Evolutionary conservation across 2,113 vertebrate genomes (phyloP).

Genomic region (Raja brachyura): DNA sequence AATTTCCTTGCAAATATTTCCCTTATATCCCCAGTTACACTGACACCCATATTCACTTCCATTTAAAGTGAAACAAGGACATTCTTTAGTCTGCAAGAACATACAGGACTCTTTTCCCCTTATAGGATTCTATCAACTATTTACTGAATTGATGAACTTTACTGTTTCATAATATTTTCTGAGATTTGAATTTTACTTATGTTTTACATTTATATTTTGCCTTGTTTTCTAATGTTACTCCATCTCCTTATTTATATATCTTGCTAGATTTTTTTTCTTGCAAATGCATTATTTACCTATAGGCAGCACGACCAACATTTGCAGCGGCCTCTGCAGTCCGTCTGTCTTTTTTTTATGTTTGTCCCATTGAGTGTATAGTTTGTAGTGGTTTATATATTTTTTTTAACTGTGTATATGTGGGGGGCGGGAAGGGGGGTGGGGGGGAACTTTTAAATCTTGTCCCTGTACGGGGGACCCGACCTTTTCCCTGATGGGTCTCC

Average conservation of each 20-base stretch:
- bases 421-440: no score
- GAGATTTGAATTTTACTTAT: neutral
- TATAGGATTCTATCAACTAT: neutral
- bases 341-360: no score
- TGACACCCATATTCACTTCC: neutral
- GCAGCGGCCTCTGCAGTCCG: no score
- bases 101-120: neutral
- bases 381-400: no score
- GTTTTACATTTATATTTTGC: neutral
- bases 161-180: neutral
- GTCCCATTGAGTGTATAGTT: no score
- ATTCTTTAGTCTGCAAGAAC: neutral
- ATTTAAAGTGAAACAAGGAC: neutral
- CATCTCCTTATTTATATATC: neutral
- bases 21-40: neutral
- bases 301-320: no score
- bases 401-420: no score
- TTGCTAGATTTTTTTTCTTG: no score
- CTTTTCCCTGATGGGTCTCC: no score
- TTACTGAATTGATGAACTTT: neutral
- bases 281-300: no score
- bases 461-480: no score
- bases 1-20: neutral
- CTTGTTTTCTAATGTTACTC: neutral
- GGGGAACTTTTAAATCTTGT: no score